Evolutionary conservation across 2,113 vertebrate genomes (phyloP).

Genomic region (human): GRCh38 chr15:38576501-38577000

Average conservation of each 20-base stretch:
- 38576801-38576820: neutral
- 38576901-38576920: neutral
- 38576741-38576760: neutral
- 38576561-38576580: constrained; percentile 2
- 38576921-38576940: neutral
- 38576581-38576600: neutral
- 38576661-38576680: neutral
- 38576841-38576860: neutral
- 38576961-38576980: neutral
- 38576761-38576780: neutral
- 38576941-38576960: neutral
- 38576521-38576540: neutral
- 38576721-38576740: neutral
- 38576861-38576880: neutral
- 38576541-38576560: constrained; percentile 3
- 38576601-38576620: neutral
- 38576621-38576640: neutral
- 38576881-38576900: neutral
- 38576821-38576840: neutral
- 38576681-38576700: neutral
- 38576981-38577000: neutral
- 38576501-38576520: constrained; percentile 27
- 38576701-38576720: neutral
- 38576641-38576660: neutral
- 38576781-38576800: neutral